phyloP scores from a whole-genome alignment of 2,113 vertebrate genomes.

The Urocolius indicus region DNA sequence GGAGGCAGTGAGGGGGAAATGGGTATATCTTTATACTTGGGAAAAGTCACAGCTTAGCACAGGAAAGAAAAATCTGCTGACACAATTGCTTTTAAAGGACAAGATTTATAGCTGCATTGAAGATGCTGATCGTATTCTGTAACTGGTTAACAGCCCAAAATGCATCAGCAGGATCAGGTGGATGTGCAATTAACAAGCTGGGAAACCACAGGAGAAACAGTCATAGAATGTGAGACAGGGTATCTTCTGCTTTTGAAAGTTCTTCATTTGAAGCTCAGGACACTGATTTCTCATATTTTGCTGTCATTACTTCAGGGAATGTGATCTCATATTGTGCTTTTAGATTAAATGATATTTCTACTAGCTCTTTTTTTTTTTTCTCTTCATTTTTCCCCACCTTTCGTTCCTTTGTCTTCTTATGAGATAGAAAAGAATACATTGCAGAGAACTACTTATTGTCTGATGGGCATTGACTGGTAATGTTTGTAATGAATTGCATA shows the following conservation, averaged over 20 bases:
- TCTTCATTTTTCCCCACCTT: rapidly evolving
- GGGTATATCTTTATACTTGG: background rate
- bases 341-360: constrained; percentile 7
- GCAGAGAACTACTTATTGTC: background rate
- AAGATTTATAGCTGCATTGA: constrained; percentile 57
- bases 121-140: constrained; percentile 42
- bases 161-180: constrained; percentile 1
- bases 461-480: background rate
- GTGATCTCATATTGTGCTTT: background rate
- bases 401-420: background rate
- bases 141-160: constrained; percentile 38
- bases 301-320: background rate
- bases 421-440: background rate
- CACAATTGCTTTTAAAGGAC: background rate
- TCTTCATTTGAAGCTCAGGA: background rate
- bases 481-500: background rate
- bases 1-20: background rate
- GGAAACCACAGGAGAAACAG: background rate
- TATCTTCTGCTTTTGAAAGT: background rate
- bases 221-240: background rate
- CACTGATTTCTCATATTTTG: background rate
- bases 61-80: constrained; percentile 55
- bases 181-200: background rate
- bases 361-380: background rate
- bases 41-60: constrained; percentile 39